phyloP scores from a whole-genome alignment of 2,113 vertebrate species.

The Myotis yumanensis region DNA sequence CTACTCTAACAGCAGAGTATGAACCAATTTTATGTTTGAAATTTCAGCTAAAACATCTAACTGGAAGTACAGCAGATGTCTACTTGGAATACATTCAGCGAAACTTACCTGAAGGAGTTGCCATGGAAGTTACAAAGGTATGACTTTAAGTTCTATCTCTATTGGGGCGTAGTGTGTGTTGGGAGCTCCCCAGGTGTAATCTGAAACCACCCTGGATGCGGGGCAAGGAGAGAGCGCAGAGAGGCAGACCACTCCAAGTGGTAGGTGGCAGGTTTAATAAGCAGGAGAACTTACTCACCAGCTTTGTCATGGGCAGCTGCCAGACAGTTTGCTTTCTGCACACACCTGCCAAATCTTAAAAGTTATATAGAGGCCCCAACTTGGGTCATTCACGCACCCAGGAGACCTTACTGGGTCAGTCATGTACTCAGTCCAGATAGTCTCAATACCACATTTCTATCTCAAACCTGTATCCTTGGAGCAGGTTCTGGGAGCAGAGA shows the following conservation, averaged over 20 bases:
- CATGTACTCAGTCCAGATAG: not conserved
- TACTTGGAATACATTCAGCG: constrained; percentile 98
- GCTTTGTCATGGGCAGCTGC: not conserved
- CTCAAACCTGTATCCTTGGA: not conserved
- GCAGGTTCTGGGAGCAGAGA: not conserved
- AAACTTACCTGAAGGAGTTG: constrained; percentile 96
- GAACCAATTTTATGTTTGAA: constrained; percentile 5
- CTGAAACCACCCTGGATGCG: not conserved
- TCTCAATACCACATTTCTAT: not conserved
- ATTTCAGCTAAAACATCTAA: constrained; percentile 90
- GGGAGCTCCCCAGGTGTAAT: not conserved
- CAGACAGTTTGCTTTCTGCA: no score
- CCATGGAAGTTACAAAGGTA: constrained; percentile 97
- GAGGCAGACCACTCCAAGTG: not conserved
- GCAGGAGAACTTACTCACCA: not conserved
- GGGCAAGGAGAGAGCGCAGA: not conserved
- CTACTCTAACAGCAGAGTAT: not conserved
- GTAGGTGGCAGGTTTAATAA: not conserved
- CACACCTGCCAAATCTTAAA: not conserved
- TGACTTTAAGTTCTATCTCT: not conserved
- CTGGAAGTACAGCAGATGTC: constrained; percentile 91
- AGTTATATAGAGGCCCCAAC: not conserved
- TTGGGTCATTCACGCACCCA: not conserved
- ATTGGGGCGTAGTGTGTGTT: not conserved
- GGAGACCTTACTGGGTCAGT: not conserved